Evolutionary conservation across 2,113 vertebrate genomes (phyloP).

Genomic region (Theropithecus gelada): DNA sequence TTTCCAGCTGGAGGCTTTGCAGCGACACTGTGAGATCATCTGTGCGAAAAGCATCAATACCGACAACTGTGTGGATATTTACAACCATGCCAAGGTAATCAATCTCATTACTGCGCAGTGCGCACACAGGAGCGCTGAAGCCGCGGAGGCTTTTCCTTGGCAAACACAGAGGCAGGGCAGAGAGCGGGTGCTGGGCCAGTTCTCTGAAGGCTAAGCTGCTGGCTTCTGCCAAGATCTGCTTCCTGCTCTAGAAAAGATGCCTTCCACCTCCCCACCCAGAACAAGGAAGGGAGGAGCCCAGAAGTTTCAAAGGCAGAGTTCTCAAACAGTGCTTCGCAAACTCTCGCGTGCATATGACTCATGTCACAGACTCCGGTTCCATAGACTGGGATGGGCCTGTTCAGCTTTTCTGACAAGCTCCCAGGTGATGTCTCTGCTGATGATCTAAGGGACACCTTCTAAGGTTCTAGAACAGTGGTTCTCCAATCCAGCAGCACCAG

Average conservation of each 20-base stretch:
- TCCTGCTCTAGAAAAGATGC: background rate
- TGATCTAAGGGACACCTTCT: background rate
- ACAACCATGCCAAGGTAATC: constrained; percentile 97
- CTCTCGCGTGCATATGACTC: rapidly evolving
- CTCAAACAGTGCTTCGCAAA: background rate
- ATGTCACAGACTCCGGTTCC: background rate
- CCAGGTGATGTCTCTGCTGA: background rate
- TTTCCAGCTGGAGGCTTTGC: constrained; percentile 97
- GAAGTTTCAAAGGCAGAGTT: background rate
- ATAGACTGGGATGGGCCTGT: background rate
- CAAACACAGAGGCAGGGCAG: background rate
- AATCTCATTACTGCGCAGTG: rapidly evolving
- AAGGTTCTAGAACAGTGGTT: background rate
- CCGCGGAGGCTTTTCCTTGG: too few species aligned
- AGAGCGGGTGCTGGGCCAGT: background rate
- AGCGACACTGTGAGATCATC: constrained; percentile 99
- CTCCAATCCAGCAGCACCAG: background rate
- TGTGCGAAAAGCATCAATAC: constrained; percentile 98
- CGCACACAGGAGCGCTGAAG: rapidly evolving
- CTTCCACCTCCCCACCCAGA: background rate
- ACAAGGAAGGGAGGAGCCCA: background rate
- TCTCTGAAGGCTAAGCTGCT: rapidly evolving
- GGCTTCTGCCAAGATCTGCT: background rate
- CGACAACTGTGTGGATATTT: constrained; percentile 97
- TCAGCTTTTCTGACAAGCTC: background rate